Base-by-base conservation (phyloP, 2,888 invertebrate species). In the Cephus pulcher region DNA sequence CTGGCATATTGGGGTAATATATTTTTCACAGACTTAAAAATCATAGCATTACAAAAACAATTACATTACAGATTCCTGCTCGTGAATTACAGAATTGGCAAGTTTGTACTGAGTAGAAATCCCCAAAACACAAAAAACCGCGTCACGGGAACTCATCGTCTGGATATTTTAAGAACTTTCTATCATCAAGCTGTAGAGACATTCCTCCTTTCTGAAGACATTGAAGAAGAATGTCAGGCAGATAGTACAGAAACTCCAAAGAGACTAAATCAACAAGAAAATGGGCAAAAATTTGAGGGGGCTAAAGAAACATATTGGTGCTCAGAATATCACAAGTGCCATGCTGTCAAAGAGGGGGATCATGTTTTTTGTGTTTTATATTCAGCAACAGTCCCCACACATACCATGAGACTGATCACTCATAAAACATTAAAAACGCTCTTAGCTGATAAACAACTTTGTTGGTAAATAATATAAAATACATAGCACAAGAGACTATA, bases 281-380 rank as follows among this genome's bases (percentile, higher is more conserved):
- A 80, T 33, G 74, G 78, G 2, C 87, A 89, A 75, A 84, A 87
- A 15, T 90, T 92, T 74, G 84, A 88, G 23, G 92, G 92, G 34
- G 87, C 87, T 11, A 92, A 92, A 81, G 96, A 96, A 92, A 95
- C 95, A 1, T 97, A 96, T 89, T 96, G 97, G 95, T 95, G 95
- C 89, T 96, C 96, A 0, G 97, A 97, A 88, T 96, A 96, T 89
- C 96, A 97, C 90, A 97, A 97, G 91, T 96, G 97, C 86, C 96
- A 97, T 88, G 96, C 96, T 0, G 93, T 95, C 33, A 94, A 94
- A 88, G 93, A 93, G 2, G 93, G 93, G 12, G 93, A 95, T 81
- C 94, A 96, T 85, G 92, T 97, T 78, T 93, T 97, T 81, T 96
- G 96, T 88, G 94, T 95, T 12, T 92, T 97, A 0, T 97, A 96